phyloP scores from a whole-genome alignment of 2,797 vertebrate species.

The Dendrocincla tyrannina region DNA sequence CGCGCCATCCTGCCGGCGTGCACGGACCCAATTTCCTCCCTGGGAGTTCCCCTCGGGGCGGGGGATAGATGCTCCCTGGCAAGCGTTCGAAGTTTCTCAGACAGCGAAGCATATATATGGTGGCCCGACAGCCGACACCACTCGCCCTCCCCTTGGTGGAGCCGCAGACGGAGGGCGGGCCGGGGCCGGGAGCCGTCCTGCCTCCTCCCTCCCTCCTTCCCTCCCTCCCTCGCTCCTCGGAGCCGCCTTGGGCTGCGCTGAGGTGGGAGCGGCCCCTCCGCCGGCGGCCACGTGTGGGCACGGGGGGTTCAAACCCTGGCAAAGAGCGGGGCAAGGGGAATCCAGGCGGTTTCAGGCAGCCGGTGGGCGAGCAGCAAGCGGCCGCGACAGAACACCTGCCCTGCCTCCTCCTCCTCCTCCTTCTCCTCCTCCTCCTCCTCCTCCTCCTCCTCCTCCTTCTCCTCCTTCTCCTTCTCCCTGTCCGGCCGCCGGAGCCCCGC shows the following conservation, averaged over 20 bases:
- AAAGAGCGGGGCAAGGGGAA: accelerated
- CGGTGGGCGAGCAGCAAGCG: background rate
- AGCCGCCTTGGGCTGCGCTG: background rate
- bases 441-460: too few species aligned
- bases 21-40: background rate
- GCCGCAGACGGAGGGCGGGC: background rate
- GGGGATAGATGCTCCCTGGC: background rate
- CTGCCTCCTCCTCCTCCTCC: background rate
- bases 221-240: background rate
- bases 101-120: background rate
- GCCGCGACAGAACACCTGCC: background rate
- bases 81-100: background rate
- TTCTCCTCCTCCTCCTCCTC: background rate
- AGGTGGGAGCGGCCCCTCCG: background rate
- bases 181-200: background rate
- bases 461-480: background rate
- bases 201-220: background rate
- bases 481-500: background rate
- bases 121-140: background rate
- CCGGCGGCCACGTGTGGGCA: background rate
- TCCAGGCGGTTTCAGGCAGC: background rate
- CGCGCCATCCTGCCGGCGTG: conserved; percentile 47
- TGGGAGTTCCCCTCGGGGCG: background rate
- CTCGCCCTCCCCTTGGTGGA: background rate
- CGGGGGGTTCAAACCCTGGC: background rate